A percentile compares a stretch with the other conserved stretches of the same genome.
Conservation (phyloP, 92 coral and sea anemone species). For the Siderastrea siderea region DNA sequence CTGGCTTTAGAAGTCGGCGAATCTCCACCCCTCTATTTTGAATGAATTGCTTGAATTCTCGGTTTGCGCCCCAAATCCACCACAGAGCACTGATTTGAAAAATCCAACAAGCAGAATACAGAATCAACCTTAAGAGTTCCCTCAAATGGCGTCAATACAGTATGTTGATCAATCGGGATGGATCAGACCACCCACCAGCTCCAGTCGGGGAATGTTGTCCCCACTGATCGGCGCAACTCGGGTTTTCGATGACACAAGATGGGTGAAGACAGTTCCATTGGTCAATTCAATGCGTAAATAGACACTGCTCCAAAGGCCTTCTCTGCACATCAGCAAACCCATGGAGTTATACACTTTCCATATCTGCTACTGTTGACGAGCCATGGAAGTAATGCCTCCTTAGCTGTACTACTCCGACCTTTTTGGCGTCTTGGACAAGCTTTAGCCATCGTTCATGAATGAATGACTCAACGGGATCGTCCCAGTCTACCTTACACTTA, state of each 20-base stretch:
- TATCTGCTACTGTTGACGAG: not conserved
- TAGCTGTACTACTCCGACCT: slow-evolving; percentile 29
- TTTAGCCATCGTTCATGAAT: slow-evolving; percentile 35
- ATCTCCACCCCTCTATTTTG: slow-evolving; percentile 55
- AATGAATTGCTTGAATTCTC: slow-evolving; percentile 59
- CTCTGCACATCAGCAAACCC: slow-evolving; percentile 47
- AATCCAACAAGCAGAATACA: slow-evolving; percentile 21
- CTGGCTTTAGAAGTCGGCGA: slow-evolving; percentile 40
- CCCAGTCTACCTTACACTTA: slow-evolving; percentile 46
- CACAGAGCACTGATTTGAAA: slow-evolving; percentile 45
- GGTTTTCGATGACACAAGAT: slow-evolving; percentile 39
- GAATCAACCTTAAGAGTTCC: too few species aligned
- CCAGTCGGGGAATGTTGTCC: slow-evolving; percentile 51
- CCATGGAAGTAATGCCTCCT: slow-evolving; percentile 25
- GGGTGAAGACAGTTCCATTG: slow-evolving; percentile 34
- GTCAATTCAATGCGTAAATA: slow-evolving; percentile 23
- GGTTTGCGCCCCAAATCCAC: slow-evolving; percentile 50
- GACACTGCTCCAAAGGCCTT: slow-evolving; percentile 48
- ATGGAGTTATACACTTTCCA: slow-evolving; percentile 34
- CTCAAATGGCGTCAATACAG: too few species aligned
- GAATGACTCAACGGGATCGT: slow-evolving; percentile 42
- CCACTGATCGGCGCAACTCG: slow-evolving; percentile 36
- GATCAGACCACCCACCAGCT: slow-evolving; percentile 37
- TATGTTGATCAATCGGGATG: not conserved
- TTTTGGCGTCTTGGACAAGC: slow-evolving; percentile 29